Conservation (phyloP, 1,140 invertebrate species). For the Tetragnatha versicolor region DNA sequence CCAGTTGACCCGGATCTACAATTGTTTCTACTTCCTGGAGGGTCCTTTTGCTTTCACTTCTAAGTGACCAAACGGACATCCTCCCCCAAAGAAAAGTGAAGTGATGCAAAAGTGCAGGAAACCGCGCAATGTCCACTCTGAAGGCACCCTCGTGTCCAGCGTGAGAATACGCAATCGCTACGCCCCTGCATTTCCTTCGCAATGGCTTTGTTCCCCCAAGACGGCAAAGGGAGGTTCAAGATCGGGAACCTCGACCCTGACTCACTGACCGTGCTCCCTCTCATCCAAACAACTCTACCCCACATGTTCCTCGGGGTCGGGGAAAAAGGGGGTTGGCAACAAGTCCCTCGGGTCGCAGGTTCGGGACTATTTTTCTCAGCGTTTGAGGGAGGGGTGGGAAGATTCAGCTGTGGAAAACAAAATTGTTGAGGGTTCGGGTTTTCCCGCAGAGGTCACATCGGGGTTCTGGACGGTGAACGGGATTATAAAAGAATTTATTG, state of each 20-base stretch:
- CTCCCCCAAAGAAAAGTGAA: background rate
- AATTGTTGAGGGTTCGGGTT: constrained; percentile 33
- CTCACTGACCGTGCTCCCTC: constrained; percentile 30
- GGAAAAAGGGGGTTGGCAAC: background rate
- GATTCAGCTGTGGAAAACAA: constrained; percentile 25
- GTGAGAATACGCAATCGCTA: constrained; percentile 33
- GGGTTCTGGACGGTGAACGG: background rate
- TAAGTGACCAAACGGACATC: background rate
- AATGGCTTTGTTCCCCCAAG: constrained; percentile 37
- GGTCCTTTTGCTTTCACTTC: background rate
- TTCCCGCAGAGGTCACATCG: constrained; percentile 16
- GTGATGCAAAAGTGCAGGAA: constrained; percentile 40
- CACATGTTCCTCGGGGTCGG: background rate
- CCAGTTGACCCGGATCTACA: too few species aligned
- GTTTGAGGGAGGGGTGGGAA: background rate
- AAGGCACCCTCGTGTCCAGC: background rate
- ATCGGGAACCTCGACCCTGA: constrained; percentile 20
- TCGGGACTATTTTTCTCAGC: constrained; percentile 48
- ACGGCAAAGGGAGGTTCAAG: constrained; percentile 19
- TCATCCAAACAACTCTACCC: constrained; percentile 19
- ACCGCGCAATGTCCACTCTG: background rate
- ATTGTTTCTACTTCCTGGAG: background rate
- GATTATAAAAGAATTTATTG: constrained; percentile 27
- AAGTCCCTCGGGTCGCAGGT: background rate
- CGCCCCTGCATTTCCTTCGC: constrained; percentile 7